phyloP scores from a whole-genome alignment of 2,888 invertebrate genomes.

The Chrysina gloriosa region DNA sequence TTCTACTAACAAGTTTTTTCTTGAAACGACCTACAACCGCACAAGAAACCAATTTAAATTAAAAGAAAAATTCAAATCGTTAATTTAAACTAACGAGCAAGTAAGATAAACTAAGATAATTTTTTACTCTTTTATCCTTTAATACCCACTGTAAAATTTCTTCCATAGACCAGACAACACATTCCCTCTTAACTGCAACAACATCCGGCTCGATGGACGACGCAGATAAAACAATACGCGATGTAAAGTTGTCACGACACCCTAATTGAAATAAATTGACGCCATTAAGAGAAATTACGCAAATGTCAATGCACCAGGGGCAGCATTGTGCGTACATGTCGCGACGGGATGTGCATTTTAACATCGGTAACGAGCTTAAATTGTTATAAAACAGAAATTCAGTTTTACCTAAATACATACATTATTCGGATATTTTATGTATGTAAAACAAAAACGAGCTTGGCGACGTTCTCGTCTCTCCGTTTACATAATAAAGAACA shows the following conservation, averaged over 20 bases:
- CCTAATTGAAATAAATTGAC: constrained; percentile 21
- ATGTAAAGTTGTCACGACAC: constrained; percentile 7
- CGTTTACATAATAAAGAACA: not conserved
- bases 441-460: not conserved
- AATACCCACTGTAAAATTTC: not conserved
- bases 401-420: not conserved
- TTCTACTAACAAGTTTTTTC: no score
- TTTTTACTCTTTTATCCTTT: not conserved
- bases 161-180: not conserved
- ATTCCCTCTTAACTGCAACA: not conserved
- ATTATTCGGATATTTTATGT: not conserved
- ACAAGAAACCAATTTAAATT: no score
- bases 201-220: not conserved
- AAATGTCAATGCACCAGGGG: constrained; percentile 15
- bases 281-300: constrained; percentile 14
- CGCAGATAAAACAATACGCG: constrained; percentile 7
- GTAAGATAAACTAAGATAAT: not conserved
- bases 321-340: not conserved
- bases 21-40: no score
- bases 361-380: not conserved
- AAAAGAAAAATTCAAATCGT: no score
- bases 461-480: not conserved
- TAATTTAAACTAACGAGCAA: no score
- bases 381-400: not conserved
- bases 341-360: not conserved